A percentile compares a stretch with the other conserved stretches of the same genome.
Conservation (phyloP, 2,113 vertebrate species). For the Trogon surrucura region DNA sequence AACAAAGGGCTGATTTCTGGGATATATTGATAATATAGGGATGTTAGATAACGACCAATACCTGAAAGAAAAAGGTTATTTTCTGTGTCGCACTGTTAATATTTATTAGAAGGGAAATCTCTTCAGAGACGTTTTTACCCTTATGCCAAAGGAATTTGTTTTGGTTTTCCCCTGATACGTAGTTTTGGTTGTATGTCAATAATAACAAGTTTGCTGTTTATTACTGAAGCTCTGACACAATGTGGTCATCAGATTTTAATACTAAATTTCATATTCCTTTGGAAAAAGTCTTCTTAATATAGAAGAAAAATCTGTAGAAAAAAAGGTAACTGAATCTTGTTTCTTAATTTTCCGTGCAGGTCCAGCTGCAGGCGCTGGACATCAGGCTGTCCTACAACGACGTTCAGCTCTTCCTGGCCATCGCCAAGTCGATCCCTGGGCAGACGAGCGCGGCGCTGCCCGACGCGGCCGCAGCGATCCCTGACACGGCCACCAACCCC, state of each 20-base stretch:
- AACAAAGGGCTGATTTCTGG: neutral
- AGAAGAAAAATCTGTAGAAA: neutral
- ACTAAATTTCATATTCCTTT: neutral
- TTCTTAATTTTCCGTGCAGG: constrained; percentile 71
- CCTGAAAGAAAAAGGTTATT: neutral
- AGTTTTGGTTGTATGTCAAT: neutral
- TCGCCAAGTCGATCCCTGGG: constrained; percentile 91
- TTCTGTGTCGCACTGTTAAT: neutral
- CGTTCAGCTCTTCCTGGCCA: constrained; percentile 93
- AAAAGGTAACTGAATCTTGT: neutral
- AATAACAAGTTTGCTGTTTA: neutral
- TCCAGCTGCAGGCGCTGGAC: constrained; percentile 92
- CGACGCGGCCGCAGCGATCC: neutral
- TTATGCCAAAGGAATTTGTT: neutral
- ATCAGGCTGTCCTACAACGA: constrained; percentile 98
- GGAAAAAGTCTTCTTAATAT: neutral
- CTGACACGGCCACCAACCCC: neutral
- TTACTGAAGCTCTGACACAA: neutral
- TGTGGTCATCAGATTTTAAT: neutral
- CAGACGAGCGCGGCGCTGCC: constrained; percentile 72
- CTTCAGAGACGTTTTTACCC: neutral
- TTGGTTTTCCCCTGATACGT: neutral
- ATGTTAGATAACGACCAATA: neutral
- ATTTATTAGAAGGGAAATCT: neutral
- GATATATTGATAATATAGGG: neutral